phyloP scores from a whole-genome alignment of 2,888 invertebrate species.

The Oxytorus armatus region DNA sequence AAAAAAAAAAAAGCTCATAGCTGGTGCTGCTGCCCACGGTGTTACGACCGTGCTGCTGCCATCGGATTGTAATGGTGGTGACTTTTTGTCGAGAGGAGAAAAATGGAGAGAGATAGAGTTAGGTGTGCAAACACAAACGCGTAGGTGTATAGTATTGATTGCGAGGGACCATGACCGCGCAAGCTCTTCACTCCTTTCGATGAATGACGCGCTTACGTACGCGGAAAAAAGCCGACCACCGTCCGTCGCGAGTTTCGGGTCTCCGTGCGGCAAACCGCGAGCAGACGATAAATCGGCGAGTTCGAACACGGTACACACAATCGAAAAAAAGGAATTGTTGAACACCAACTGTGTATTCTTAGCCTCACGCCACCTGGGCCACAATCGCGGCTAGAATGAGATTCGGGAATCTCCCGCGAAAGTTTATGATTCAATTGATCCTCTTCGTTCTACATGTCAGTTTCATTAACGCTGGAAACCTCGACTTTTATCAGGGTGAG shows the following conservation, averaged over 20 bases:
- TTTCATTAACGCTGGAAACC: conserved; percentile 75
- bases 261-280: background rate
- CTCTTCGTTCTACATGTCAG: conserved; percentile 73
- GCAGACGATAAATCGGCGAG: too few relatives aligned
- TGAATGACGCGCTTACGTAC: conserved; percentile 81
- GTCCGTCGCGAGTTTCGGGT: background rate
- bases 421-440: conserved; percentile 70
- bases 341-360: conserved; percentile 64
- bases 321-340: background rate
- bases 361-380: conserved; percentile 46
- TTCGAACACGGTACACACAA: background rate
- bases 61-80: too few relatives aligned
- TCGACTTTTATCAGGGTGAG: conserved; percentile 81
- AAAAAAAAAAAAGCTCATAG: too few relatives aligned
- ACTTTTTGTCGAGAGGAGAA: conserved; percentile 3
- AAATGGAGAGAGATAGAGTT: conserved; percentile 58
- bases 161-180: conserved; percentile 76
- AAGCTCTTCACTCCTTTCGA: conserved; percentile 76
- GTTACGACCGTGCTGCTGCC: too few relatives aligned
- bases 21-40: too few relatives aligned
- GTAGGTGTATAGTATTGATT: conserved; percentile 74
- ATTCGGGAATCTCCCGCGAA: conserved; percentile 73
- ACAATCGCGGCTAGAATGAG: conserved; percentile 74
- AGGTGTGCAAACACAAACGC: conserved; percentile 39
- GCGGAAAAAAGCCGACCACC: conserved; percentile 56